Percentiles rank a stretch among this genome's conserved stretches.
Evolutionary conservation across 64 coral and sea anemone genomes (phyloP).

Genomic region (Montipora capricornis): DNA sequence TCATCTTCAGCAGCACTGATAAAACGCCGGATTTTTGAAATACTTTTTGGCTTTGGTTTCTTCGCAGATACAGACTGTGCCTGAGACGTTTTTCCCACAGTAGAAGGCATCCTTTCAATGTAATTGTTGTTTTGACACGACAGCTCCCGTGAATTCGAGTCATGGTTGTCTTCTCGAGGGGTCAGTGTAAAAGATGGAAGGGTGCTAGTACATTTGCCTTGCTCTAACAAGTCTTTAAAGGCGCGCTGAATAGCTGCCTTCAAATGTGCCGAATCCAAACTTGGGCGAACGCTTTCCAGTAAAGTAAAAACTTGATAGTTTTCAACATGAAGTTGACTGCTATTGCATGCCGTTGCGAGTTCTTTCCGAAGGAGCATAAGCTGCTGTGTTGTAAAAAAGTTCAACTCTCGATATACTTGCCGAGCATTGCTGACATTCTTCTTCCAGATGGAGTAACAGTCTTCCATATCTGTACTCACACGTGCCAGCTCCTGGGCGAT

Average conservation of each 20-base stretch:
- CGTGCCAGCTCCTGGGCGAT: constrained; percentile 29
- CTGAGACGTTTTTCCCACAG: not conserved
- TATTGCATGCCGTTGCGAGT: constrained; percentile 17
- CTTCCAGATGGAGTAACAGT: constrained; percentile 56
- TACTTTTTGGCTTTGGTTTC: not conserved
- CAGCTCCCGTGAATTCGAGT: not conserved
- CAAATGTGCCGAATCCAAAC: not conserved
- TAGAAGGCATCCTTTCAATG: not conserved
- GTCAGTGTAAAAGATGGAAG: not conserved
- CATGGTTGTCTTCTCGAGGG: not conserved
- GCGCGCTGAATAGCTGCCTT: constrained; percentile 16
- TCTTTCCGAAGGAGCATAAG: constrained; percentile 70
- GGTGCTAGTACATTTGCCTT: not conserved
- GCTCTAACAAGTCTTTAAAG: not conserved
- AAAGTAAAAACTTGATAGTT: constrained; percentile 60
- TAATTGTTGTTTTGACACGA: constrained; percentile 8
- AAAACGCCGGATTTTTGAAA: constrained; percentile 4
- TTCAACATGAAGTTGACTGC: not conserved
- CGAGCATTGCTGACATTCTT: constrained; percentile 18
- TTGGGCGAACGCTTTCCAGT: constrained; percentile 65
- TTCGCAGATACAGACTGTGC: not conserved
- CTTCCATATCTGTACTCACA: constrained; percentile 46
- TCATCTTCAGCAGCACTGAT: constrained; percentile 19
- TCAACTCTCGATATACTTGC: constrained; percentile 50
- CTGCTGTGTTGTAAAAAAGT: constrained; percentile 73